A percentile compares a stretch with the other conserved stretches of the same genome.
phyloP scores from a whole-genome alignment of 2,113 vertebrate species.

The Hippocampus zosterae region DNA sequence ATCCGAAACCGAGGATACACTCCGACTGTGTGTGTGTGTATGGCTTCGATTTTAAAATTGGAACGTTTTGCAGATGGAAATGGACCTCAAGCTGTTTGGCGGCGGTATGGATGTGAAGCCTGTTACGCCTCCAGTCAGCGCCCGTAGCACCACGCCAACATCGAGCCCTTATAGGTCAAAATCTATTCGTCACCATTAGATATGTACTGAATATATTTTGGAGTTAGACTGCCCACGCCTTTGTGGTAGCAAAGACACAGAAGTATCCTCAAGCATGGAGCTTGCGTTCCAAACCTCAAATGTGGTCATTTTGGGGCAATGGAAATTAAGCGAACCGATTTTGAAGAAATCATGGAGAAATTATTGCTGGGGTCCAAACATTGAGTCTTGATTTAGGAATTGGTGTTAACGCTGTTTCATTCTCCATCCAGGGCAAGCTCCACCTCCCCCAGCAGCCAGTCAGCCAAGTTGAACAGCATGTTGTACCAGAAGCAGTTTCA shows the following conservation, averaged over 20 bases:
- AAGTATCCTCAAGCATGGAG: too few relatives aligned
- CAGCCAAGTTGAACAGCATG: slow-evolving; percentile 96
- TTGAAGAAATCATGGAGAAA: too few relatives aligned
- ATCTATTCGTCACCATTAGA: background rate
- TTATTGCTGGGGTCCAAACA: too few relatives aligned
- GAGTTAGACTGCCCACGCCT: background rate
- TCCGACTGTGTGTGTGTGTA: background rate
- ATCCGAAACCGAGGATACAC: too few relatives aligned
- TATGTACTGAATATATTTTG: background rate
- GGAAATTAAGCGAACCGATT: too few relatives aligned
- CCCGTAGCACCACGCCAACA: slow-evolving; percentile 90
- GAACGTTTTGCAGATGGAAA: slow-evolving; percentile 83
- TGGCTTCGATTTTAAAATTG: slow-evolving; percentile 26
- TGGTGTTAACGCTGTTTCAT: background rate
- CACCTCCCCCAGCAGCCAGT: slow-evolving; percentile 95
- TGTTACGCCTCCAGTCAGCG: slow-evolving; percentile 87
- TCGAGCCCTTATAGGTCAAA: slow-evolving; percentile 94
- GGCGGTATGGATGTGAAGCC: slow-evolving; percentile 93
- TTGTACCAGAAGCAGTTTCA: slow-evolving; percentile 98
- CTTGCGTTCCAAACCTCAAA: too few relatives aligned
- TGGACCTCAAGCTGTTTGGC: slow-evolving; percentile 93
- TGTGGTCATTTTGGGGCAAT: too few relatives aligned
- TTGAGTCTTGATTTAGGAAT: too few relatives aligned
- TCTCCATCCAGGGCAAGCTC: slow-evolving; percentile 81
- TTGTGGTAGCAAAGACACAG: too few relatives aligned